Percentiles rank a stretch among this genome's conserved stretches.
Evolutionary conservation across 2,113 vertebrate genomes (phyloP).

Genomic region (Poeciliopsis turrubarensis): DNA sequence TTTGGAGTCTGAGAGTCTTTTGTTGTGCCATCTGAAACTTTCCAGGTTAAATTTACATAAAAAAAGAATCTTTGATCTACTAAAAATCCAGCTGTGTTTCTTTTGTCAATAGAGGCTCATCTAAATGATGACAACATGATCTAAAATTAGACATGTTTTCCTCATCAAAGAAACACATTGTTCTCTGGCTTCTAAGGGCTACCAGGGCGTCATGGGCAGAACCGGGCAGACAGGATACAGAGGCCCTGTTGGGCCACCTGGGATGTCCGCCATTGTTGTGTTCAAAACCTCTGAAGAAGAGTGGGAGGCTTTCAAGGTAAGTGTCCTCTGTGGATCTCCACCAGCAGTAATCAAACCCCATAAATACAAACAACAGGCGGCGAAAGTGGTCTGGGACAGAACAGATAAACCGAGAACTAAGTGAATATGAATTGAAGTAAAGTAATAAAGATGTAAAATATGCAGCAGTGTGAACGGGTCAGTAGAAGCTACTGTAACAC

Average conservation of each 20-base stretch:
- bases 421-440: not conserved
- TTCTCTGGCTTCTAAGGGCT: slow-evolving; percentile 65
- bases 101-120: not conserved
- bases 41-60: not conserved
- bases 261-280: slow-evolving; percentile 77
- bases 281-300: slow-evolving; percentile 80
- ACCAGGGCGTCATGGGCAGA: slow-evolving; percentile 74
- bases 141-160: slow-evolving; percentile 1
- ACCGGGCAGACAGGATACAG: slow-evolving; percentile 74
- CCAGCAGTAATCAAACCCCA: not conserved
- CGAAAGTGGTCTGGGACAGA: not conserved
- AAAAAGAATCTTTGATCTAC: not conserved
- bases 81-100: not conserved
- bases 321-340: not conserved
- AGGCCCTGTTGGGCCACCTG: slow-evolving; percentile 74
- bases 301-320: slow-evolving; percentile 79
- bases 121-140: not conserved
- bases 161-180: not conserved
- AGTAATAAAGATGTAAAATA: not conserved
- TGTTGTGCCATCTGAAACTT: not conserved
- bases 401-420: not conserved
- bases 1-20: not conserved
- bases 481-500: not conserved
- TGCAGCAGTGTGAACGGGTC: not conserved
- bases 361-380: not conserved